These are phyloP conservation scores for Zonitis immaculata DNA, from an alignment of 2,888 invertebrate species.

Conservation along the genomic window DNA sequence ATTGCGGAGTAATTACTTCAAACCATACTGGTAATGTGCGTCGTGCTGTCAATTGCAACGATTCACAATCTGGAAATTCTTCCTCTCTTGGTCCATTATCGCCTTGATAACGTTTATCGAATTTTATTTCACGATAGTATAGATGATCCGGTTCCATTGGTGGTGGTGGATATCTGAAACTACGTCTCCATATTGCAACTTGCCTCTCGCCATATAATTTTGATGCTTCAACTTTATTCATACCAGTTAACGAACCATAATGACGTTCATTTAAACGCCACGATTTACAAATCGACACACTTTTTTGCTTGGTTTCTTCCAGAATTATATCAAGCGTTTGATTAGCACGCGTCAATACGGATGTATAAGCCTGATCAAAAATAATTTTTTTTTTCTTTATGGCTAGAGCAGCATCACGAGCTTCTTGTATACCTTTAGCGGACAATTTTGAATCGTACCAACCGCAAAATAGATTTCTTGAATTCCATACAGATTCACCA, in stretches of 20 bases:
- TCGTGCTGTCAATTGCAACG: conserved; percentile 74
- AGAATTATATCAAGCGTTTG: conserved; percentile 67
- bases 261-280: conserved; percentile 87
- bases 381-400: conserved; percentile 63
- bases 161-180: conserved; percentile 78
- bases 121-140: conserved; percentile 64
- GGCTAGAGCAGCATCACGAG: conserved; percentile 66
- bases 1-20: conserved; percentile 69
- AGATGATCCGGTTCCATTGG: conserved; percentile 71
- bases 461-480: conserved; percentile 57
- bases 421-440: conserved; percentile 64
- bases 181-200: conserved; percentile 79
- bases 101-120: conserved; percentile 65
- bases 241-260: conserved; percentile 80
- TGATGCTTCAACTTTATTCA: conserved; percentile 80
- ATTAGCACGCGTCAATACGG: conserved; percentile 72
- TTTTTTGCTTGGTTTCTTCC: conserved; percentile 61
- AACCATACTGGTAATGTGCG: conserved; percentile 86
- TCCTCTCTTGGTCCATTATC: conserved; percentile 63
- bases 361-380: conserved; percentile 79
- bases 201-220: conserved; percentile 75
- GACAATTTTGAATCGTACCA: conserved; percentile 58
- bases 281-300: conserved; percentile 64
- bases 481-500: conserved; percentile 60
- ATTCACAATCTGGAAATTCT: conserved; percentile 79